A percentile compares a stretch with the other conserved stretches of the same genome.
Conservation (phyloP, 2,797 vertebrate species). For the Microtus agrestis region DNA sequence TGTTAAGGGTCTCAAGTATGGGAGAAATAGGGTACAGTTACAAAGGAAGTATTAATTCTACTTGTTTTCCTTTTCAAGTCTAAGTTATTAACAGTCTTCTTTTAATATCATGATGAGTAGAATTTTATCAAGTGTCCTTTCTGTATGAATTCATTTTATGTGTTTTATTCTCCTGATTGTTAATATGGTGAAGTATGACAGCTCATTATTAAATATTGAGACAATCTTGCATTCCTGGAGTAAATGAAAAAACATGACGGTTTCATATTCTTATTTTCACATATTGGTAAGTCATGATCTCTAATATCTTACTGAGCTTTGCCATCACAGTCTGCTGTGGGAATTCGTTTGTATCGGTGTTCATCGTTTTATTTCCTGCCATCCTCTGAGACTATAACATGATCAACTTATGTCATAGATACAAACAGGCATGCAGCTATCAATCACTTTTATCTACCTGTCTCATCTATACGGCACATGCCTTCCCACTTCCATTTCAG, state of each 20-base stretch:
- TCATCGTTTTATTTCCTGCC: neutral
- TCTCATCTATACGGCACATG: neutral
- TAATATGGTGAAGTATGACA: neutral
- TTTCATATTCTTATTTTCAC: neutral
- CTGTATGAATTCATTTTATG: neutral
- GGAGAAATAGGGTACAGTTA: neutral
- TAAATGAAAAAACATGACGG: neutral
- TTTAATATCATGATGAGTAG: neutral
- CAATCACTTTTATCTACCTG: neutral
- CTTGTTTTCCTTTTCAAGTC: neutral
- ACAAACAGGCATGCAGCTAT: neutral
- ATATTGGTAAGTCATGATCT: neutral
- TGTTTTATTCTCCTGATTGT: neutral
- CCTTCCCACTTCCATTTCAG: neutral
- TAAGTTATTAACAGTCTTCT: neutral
- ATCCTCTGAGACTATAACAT: constrained; percentile 37
- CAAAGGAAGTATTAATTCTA: neutral
- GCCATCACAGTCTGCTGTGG: neutral
- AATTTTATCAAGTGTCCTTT: neutral
- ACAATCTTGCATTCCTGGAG: neutral
- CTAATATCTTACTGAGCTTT: neutral
- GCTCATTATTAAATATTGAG: neutral
- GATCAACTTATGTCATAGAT: neutral
- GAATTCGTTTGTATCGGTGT: neutral
- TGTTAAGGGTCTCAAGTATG: neutral